Conservation (phyloP, 2,888 invertebrate species). For the Drosophila leonis region DNA sequence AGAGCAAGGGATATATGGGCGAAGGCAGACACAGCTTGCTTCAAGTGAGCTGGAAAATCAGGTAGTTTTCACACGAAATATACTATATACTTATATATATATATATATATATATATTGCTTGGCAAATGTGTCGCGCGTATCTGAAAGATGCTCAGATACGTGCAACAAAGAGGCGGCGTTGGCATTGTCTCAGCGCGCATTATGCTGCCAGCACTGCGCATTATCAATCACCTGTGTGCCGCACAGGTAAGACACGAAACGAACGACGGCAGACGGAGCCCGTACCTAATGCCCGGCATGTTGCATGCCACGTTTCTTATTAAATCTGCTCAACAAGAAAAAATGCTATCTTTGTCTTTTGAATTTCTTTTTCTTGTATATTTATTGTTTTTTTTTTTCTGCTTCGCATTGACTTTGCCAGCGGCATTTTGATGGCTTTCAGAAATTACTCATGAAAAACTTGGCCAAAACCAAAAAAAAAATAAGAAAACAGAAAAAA, state of each 20-base stretch:
- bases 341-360: constrained; percentile 46
- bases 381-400: constrained; percentile 21
- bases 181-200: constrained; percentile 36
- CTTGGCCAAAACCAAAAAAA: constrained; percentile 39
- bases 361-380: constrained; percentile 17
- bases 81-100: not conserved
- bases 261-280: not conserved
- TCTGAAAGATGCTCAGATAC: constrained; percentile 56
- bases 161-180: constrained; percentile 28
- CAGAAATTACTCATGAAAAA: constrained; percentile 68
- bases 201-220: constrained; percentile 30
- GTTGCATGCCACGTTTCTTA: constrained; percentile 59
- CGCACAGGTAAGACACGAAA: constrained; percentile 40
- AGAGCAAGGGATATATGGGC: constrained; percentile 7
- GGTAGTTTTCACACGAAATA: constrained; percentile 74
- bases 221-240: constrained; percentile 77
- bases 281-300: constrained; percentile 24
- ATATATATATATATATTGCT: not conserved
- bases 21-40: constrained; percentile 28
- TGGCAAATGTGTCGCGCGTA: constrained; percentile 56
- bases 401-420: constrained; percentile 41
- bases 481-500: not conserved
- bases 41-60: constrained; percentile 68
- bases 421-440: constrained; percentile 69
- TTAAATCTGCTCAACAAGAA: constrained; percentile 48